These are phyloP conservation scores for Podarcis siculus DNA, from an alignment of 2,797 vertebrate species.

Conservation along the genomic window DNA sequence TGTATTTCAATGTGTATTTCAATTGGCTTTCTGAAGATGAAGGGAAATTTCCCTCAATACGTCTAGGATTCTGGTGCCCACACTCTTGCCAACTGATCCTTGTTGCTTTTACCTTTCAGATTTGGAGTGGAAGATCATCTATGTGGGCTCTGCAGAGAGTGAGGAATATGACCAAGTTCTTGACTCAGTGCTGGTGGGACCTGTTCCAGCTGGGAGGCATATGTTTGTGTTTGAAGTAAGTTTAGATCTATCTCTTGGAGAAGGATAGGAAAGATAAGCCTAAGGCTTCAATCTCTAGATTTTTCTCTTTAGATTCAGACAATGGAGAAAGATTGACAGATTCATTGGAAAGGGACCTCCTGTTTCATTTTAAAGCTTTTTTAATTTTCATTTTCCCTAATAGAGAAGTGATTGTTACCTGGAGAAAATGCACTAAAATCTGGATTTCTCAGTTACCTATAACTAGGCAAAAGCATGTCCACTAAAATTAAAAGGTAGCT, in stretches of 20 bases:
- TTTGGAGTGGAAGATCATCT: slow-evolving; percentile 93
- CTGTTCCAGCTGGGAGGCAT: slow-evolving; percentile 90
- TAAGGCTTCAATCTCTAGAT: neutral
- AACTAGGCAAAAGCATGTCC: no score
- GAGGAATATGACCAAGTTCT: slow-evolving; percentile 90
- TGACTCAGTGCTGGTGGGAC: slow-evolving; percentile 90
- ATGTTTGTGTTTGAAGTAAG: slow-evolving; percentile 94
- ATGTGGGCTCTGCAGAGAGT: slow-evolving; percentile 92
- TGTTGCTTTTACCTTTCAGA: slow-evolving; percentile 74
- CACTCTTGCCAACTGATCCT: neutral
- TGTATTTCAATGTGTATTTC: neutral
- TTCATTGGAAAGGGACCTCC: no score
- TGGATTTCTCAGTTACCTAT: no score
- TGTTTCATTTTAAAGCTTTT: no score
- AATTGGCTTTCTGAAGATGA: neutral
- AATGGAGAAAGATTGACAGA: no score
- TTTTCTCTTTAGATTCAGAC: no score
- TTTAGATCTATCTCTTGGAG: neutral
- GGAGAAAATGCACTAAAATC: no score
- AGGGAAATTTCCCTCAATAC: neutral
- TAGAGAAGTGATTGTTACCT: no score
- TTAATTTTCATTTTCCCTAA: no score
- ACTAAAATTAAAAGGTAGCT: no score
- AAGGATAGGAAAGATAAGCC: neutral
- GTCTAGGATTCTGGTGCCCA: neutral